Evolutionary conservation across 2,797 vertebrate species (phyloP).

Genomic region (Argentina silus): DNA sequence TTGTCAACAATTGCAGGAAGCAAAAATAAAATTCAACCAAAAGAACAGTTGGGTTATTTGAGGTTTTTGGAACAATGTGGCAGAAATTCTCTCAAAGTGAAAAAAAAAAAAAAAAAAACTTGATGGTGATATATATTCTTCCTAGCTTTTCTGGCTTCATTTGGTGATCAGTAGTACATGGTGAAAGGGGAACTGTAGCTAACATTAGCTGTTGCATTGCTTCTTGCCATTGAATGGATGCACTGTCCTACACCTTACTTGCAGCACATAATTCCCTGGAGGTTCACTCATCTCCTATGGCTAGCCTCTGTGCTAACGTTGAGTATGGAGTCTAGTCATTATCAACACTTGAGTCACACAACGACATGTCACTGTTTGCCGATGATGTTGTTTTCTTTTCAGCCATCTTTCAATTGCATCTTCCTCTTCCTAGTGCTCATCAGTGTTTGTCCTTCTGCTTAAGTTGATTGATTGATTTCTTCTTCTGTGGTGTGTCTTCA

Average conservation of each 20-base stretch:
- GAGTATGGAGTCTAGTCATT: background rate
- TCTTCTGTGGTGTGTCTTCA: background rate
- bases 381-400: background rate
- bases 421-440: background rate
- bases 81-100: background rate
- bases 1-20: conserved; percentile 49
- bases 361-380: background rate
- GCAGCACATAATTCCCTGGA: background rate
- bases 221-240: background rate
- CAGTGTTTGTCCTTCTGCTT: background rate
- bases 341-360: background rate
- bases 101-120: background rate
- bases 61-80: conserved; percentile 22
- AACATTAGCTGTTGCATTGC: background rate
- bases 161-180: background rate
- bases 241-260: background rate
- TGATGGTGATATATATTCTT: too few relatives aligned
- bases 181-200: background rate
- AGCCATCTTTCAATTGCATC: background rate
- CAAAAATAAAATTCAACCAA: conserved; percentile 60
- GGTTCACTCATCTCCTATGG: background rate
- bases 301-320: background rate
- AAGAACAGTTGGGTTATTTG: conserved; percentile 55
- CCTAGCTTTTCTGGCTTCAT: background rate
- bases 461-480: conserved; percentile 4